Conservation (phyloP, 2,888 invertebrate genomes). For the Cantharis rustica region DNA sequence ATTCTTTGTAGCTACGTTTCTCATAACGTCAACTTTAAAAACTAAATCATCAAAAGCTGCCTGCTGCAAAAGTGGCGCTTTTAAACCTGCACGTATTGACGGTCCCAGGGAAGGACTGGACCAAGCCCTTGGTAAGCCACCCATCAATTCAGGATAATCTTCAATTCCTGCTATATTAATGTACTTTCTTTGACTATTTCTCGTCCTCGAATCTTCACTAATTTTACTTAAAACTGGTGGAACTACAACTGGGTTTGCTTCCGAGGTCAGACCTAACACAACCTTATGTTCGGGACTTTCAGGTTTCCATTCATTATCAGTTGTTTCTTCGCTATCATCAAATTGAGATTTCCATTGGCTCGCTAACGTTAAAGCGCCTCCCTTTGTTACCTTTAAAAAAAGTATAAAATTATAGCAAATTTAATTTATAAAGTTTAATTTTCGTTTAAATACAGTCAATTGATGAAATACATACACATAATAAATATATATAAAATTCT, state of each 20-base stretch:
- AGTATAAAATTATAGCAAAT: not conserved
- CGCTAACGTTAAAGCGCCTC: slow-evolving; percentile 87
- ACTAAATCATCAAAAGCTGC: slow-evolving; percentile 82
- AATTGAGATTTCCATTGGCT: slow-evolving; percentile 97
- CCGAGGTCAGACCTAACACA: slow-evolving; percentile 42
- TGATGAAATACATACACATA: not conserved
- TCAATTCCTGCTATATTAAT: slow-evolving; percentile 82
- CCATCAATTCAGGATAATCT: slow-evolving; percentile 70
- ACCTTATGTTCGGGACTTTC: slow-evolving; percentile 68
- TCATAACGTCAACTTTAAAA: slow-evolving; percentile 82
- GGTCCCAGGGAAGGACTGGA: slow-evolving; percentile 57
- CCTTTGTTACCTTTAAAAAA: slow-evolving; percentile 75
- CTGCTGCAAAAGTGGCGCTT: slow-evolving; percentile 82
- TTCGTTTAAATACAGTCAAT: not conserved
- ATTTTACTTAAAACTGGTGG: slow-evolving; percentile 54
- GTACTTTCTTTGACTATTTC: slow-evolving; percentile 59
- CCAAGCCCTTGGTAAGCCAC: slow-evolving; percentile 54
- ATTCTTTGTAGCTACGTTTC: slow-evolving; percentile 72
- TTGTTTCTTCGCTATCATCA: slow-evolving; percentile 93
- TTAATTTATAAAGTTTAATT: not conserved
- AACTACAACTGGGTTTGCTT: slow-evolving; percentile 44
- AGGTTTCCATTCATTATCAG: slow-evolving; percentile 93
- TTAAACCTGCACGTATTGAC: slow-evolving; percentile 65
- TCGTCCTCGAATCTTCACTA: slow-evolving; percentile 60
- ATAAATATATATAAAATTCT: not conserved